phyloP scores from a whole-genome alignment of 2,888 invertebrate species.

The Philhelius pedissequus region DNA sequence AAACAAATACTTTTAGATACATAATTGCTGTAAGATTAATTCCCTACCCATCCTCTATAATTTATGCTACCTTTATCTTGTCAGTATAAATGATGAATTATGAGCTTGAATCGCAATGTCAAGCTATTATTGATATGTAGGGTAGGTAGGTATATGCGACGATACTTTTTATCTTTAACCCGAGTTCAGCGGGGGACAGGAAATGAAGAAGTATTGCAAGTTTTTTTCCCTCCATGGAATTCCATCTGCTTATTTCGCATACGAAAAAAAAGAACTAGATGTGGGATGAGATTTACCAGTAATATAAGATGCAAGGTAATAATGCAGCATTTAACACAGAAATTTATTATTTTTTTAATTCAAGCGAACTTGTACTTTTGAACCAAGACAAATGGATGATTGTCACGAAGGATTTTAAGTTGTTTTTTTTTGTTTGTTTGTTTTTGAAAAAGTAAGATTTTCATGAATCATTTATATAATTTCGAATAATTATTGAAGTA shows the following conservation, averaged over 20 bases:
- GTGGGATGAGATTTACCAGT: slow-evolving; percentile 37
- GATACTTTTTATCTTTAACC: slow-evolving; percentile 35
- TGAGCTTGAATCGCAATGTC: slow-evolving; percentile 36
- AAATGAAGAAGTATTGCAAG: background rate
- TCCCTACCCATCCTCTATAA: background rate
- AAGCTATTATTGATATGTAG: slow-evolving; percentile 50
- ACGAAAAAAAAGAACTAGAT: background rate
- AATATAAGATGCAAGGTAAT: background rate
- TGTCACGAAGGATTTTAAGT: slow-evolving; percentile 30
- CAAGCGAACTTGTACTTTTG: background rate
- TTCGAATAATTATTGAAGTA: slow-evolving; percentile 11
- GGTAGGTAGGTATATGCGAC: slow-evolving; percentile 26
- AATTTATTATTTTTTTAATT: slow-evolving; percentile 2
- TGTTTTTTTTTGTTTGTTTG: too few species aligned
- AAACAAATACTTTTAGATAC: background rate
- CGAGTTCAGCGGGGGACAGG: background rate
- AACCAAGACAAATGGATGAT: slow-evolving; percentile 32
- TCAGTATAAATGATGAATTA: slow-evolving; percentile 55
- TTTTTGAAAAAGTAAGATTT: background rate
- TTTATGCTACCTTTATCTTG: background rate
- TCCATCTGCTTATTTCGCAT: slow-evolving; percentile 15
- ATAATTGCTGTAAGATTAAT: background rate
- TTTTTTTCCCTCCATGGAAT: slow-evolving; percentile 17
- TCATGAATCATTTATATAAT: background rate
- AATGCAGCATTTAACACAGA: slow-evolving; percentile 11